A percentile compares a stretch with the other conserved stretches of the same genome.
These are phyloP conservation scores for Panagrolaimus sp. DNA, from an alignment of 1,140 invertebrate species.

Conservation along the genomic window DNA sequence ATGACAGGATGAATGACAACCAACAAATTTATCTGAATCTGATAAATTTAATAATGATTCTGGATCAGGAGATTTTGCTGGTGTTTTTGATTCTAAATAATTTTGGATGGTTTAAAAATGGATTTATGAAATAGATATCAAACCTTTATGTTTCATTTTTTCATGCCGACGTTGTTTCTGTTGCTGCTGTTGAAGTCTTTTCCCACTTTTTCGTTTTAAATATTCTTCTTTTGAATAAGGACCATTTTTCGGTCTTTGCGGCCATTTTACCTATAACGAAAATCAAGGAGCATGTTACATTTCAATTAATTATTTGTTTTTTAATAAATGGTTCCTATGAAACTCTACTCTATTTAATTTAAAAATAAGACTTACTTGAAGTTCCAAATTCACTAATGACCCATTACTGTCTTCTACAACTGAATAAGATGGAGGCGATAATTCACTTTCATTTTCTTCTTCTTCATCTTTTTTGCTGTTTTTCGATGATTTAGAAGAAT, in stretches of 20 bases:
- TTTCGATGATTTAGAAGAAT: too few relatives aligned
- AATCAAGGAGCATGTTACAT: too few relatives aligned
- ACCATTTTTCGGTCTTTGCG: slow-evolving; percentile 1
- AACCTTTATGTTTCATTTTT: background rate
- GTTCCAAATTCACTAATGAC: background rate
- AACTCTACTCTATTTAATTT: too few relatives aligned
- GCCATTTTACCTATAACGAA: background rate
- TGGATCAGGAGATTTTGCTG: too few relatives aligned
- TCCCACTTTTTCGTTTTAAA: background rate
- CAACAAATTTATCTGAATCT: too few relatives aligned
- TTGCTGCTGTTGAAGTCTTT: background rate
- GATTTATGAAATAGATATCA: too few relatives aligned
- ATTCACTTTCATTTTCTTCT: background rate
- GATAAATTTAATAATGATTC: too few relatives aligned
- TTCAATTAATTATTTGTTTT: too few relatives aligned
- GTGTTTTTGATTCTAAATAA: too few relatives aligned
- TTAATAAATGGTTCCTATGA: too few relatives aligned
- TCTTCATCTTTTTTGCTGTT: too few relatives aligned
- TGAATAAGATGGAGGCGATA: background rate
- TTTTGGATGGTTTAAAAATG: too few relatives aligned
- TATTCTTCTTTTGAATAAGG: slow-evolving; percentile 5
- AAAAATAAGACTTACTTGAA: background rate
- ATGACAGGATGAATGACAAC: background rate
- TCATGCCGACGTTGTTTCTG: background rate
- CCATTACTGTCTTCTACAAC: slow-evolving; percentile 8